These are phyloP conservation scores for Cyclargus thomasi DNA, from an alignment of 1,140 invertebrate species.

Conservation along the genomic window DNA sequence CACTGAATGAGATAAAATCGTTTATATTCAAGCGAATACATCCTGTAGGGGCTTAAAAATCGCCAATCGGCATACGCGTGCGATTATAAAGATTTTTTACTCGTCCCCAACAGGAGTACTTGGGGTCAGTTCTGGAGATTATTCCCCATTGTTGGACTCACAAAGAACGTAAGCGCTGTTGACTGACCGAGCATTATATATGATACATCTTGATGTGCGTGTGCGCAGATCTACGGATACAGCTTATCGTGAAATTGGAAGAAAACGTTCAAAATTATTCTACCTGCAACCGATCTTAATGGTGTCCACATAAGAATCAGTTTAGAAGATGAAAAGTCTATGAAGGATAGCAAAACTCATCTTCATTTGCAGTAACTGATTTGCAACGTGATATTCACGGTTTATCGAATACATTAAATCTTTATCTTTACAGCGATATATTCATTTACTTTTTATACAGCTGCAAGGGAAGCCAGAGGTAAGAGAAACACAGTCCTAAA, in stretches of 20 bases:
- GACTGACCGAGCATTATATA: constrained; percentile 59
- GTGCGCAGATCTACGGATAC: constrained; percentile 33
- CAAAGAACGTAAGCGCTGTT: constrained; percentile 56
- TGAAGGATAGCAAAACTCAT: background rate
- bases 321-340: too few species aligned
- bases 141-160: constrained; percentile 58
- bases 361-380: background rate
- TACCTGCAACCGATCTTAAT: too few species aligned
- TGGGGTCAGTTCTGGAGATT: constrained; percentile 73
- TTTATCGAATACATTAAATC: constrained; percentile 8
- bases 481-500: too few species aligned
- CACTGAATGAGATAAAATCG: too few species aligned
- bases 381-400: constrained; percentile 21
- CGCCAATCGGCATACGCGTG: constrained; percentile 36
- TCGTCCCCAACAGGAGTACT: constrained; percentile 42
- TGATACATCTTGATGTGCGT: constrained; percentile 49
- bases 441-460: too few species aligned
- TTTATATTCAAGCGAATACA: constrained; percentile 25
- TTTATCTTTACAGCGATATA: background rate
- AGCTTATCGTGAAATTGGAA: constrained; percentile 48
- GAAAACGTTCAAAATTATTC: too few species aligned
- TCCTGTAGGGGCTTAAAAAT: constrained; percentile 40
- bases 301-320: too few species aligned
- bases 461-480: too few species aligned
- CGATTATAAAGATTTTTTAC: constrained; percentile 57